These are phyloP conservation scores for Choristoneura rosaceana DNA, from an alignment of 2,888 invertebrate genomes.

Conservation along the genomic window DNA sequence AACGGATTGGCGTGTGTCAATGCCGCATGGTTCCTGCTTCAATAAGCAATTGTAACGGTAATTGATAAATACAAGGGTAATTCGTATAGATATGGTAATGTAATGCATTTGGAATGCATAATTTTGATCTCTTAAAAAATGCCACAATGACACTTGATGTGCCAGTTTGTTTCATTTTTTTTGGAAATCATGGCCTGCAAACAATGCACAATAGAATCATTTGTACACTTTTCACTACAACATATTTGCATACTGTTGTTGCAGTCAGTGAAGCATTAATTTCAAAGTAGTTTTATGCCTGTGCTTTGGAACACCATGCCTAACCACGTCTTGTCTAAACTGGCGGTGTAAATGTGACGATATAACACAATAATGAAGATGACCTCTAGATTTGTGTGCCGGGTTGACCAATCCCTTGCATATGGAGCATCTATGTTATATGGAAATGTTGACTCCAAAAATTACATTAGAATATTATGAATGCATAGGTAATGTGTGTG, in stretches of 20 bases:
- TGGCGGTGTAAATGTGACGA: slow-evolving; percentile 7
- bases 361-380: slow-evolving; percentile 6
- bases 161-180: slow-evolving; percentile 15
- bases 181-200: slow-evolving; percentile 23
- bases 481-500: slow-evolving; percentile 70
- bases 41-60: slow-evolving; percentile 28
- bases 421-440: slow-evolving; percentile 66
- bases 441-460: slow-evolving; percentile 77
- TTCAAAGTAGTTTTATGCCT: background rate
- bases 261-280: background rate
- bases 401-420: slow-evolving; percentile 68
- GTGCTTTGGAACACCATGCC: slow-evolving; percentile 2
- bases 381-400: slow-evolving; percentile 51
- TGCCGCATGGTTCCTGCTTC: background rate
- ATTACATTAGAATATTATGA: slow-evolving; percentile 69
- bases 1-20: slow-evolving; percentile 10
- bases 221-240: slow-evolving; percentile 28
- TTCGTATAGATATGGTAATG: slow-evolving; percentile 31
- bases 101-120: slow-evolving; percentile 44
- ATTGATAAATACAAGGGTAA: slow-evolving; percentile 44
- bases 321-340: slow-evolving; percentile 1
- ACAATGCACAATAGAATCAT: slow-evolving; percentile 34
- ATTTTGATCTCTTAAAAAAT: slow-evolving; percentile 45
- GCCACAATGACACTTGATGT: slow-evolving; percentile 28
- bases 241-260: slow-evolving; percentile 14